Evolutionary conservation across 64 coral and sea anemone genomes (phyloP), one percentile per base, ranked within the genome.

Genomic region (Acropora yongei): DNA sequence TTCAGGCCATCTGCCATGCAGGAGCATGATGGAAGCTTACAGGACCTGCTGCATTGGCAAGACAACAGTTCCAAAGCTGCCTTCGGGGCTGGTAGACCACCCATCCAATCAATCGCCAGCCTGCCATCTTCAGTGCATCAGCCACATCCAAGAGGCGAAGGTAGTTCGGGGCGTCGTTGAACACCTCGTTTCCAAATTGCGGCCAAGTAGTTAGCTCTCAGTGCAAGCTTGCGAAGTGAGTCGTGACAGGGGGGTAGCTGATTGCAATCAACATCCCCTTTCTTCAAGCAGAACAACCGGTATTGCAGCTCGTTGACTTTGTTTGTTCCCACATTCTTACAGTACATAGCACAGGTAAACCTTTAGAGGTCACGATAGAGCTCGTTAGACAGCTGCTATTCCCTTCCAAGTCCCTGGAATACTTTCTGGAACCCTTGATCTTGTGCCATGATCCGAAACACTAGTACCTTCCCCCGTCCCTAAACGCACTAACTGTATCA

Each of bases 401-500:
- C 39, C 68, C 10, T 91, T 11, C 89, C 42, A 74, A 87, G 73
- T 87, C 49, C 68, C 66, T 87, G 87, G 73, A 80, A 80, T 30
- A 80, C 8, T 40, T 80, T 6, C 19, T 57, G 16, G n/a, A 80
- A 80, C 9, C n/a, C 49, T 53, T 11, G 6, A 53, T 55, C 1
- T 80, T 39, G 18, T 39, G 48, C 19, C 18, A 55, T 57, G 19
- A 80, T 57, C 49, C 49, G 48, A 80, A 57, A 55, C 49, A 9
- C 50, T 57, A 40, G 17, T 57, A 78, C 80, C 57, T 55, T 92
- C 40, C 90, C 80, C 44, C 72, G 83, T 86, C 74, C 90, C 10
- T 45, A 78, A 93, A 93, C 16, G 85, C 92, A 71, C 91, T 93
- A 44, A 93, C 86, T 74, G 76, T 88, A 55, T 92, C 90, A 76